phyloP scores from a whole-genome alignment of 2,113 vertebrate genomes.

The Sinosuthora webbiana region DNA sequence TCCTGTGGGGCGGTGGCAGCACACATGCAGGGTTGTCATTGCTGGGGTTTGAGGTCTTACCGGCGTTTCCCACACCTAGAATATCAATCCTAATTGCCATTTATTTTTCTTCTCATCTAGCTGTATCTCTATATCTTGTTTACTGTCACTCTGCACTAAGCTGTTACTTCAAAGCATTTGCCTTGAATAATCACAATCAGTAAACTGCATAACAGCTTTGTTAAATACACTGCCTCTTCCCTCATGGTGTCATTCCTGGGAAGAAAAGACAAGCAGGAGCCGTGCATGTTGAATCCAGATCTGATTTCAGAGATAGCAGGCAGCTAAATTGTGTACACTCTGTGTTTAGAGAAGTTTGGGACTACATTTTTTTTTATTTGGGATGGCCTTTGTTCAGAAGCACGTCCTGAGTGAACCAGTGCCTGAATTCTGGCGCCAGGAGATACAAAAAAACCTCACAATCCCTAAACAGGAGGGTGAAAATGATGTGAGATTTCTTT shows the following conservation, averaged over 20 bases:
- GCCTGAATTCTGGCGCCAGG: background rate
- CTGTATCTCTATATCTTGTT: slow-evolving; percentile 66
- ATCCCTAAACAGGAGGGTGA: background rate
- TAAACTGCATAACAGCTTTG: slow-evolving; percentile 58
- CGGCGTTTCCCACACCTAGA: background rate
- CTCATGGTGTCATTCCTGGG: slow-evolving; percentile 30
- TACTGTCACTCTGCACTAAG: slow-evolving; percentile 61
- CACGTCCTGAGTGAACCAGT: background rate
- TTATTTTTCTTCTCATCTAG: slow-evolving; percentile 63
- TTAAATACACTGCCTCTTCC: slow-evolving; percentile 34
- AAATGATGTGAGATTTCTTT: background rate
- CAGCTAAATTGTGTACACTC: background rate
- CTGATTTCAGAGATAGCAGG: slow-evolving; percentile 53
- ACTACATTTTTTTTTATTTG: background rate
- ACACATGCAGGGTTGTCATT: background rate
- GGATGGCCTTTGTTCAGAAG: background rate
- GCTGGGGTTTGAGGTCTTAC: background rate
- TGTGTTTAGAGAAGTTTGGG: background rate
- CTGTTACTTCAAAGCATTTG: slow-evolving; percentile 66
- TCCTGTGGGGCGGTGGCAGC: background rate
- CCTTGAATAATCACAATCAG: slow-evolving; percentile 61
- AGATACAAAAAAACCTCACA: background rate
- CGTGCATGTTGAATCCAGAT: background rate
- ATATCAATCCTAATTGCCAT: slow-evolving; percentile 60
- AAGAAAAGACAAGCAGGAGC: slow-evolving; percentile 42